Percentiles rank a stretch among this genome's conserved stretches.
These are phyloP conservation scores for Phalacrocorax brasilianus DNA, from an alignment of 2,113 vertebrate genomes.

Conservation along the genomic window DNA sequence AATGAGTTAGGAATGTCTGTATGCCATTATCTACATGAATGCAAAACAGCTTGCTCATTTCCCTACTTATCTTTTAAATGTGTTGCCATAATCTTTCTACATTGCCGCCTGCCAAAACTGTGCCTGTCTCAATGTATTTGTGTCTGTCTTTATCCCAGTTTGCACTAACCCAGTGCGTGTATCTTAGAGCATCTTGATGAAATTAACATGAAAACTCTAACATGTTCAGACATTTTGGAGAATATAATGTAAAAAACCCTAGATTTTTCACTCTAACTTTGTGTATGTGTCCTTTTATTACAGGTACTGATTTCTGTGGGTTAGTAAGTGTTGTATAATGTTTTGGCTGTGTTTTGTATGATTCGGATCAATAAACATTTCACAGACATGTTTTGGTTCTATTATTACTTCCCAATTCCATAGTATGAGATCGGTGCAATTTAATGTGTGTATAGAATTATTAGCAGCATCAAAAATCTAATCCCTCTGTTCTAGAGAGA, in stretches of 20 bases:
- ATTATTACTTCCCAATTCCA: neutral
- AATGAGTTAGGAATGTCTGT: neutral
- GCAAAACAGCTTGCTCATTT: neutral
- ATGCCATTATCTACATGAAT: neutral
- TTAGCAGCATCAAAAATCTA: neutral
- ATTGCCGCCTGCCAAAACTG: neutral
- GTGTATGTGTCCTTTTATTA: neutral
- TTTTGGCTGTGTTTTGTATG: neutral
- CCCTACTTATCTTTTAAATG: neutral
- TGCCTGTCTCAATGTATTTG: neutral
- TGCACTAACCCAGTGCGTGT: neutral
- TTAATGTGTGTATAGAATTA: neutral
- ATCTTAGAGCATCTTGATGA: neutral
- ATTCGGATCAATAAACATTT: neutral
- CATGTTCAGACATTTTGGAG: neutral
- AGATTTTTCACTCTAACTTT: neutral
- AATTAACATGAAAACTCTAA: neutral
- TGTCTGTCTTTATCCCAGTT: neutral
- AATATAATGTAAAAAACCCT: rapidly evolving
- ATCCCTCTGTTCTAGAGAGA: neutral
- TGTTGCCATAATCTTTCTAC: neutral
- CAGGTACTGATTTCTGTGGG: neutral
- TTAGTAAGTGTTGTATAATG: neutral
- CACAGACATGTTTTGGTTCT: neutral
- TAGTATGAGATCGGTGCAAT: neutral